Conservation (phyloP, 1,140 invertebrate genomes). For the Akabosia matsudoensis region DNA sequence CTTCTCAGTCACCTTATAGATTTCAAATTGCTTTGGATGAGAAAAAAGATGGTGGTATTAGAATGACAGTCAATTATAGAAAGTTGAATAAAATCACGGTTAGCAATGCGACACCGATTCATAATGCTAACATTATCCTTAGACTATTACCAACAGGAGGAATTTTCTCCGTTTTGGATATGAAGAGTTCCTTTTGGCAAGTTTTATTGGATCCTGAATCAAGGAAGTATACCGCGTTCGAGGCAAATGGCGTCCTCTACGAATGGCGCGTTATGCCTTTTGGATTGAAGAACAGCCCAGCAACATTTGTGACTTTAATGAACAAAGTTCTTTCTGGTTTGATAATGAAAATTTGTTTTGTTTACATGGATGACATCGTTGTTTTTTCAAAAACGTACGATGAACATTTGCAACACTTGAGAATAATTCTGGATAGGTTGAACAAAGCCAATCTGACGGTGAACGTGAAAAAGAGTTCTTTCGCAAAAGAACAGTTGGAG, state of each 20-base stretch:
- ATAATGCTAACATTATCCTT: slow-evolving; percentile 15
- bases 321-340: slow-evolving; percentile 39
- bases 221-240: slow-evolving; percentile 51
- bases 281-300: slow-evolving; percentile 48
- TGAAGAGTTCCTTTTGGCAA: slow-evolving; percentile 3
- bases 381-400: slow-evolving; percentile 41
- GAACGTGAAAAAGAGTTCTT: slow-evolving; percentile 49
- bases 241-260: slow-evolving; percentile 46
- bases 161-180: not conserved
- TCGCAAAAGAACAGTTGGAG: slow-evolving; percentile 44
- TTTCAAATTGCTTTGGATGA: slow-evolving; percentile 2
- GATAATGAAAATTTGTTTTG: slow-evolving; percentile 38
- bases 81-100: not conserved
- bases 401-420: slow-evolving; percentile 41
- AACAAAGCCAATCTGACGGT: slow-evolving; percentile 46
- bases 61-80: slow-evolving; percentile 20
- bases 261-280: slow-evolving; percentile 49
- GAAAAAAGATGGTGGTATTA: not conserved
- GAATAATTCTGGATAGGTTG: slow-evolving; percentile 45
- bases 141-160: slow-evolving; percentile 13
- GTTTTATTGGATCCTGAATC: slow-evolving; percentile 25
- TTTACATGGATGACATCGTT: slow-evolving; percentile 50
- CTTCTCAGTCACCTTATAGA: not conserved
- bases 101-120: slow-evolving; percentile 2
- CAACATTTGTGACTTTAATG: slow-evolving; percentile 47